Evolutionary conservation across 2,888 invertebrate genomes (phyloP).

Genomic region (Mactromeris polynyma): DNA sequence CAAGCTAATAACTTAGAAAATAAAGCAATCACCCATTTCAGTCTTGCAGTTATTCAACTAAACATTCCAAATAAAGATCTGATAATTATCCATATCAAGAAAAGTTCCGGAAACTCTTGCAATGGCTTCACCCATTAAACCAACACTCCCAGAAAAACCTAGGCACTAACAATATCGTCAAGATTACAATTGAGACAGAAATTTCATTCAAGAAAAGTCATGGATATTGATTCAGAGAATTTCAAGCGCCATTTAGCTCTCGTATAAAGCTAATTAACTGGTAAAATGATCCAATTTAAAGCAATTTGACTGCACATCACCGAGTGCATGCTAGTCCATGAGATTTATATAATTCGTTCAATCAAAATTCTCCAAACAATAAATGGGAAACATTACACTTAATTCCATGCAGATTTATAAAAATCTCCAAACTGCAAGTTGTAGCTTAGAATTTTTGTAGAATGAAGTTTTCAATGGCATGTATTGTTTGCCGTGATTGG

Average conservation of each 20-base stretch:
- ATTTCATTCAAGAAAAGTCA: not conserved
- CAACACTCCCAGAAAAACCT: not conserved
- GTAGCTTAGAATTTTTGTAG: too few relatives aligned
- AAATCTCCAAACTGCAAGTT: too few relatives aligned
- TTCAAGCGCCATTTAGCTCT: not conserved
- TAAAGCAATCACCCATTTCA: not conserved
- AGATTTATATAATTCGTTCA: not conserved
- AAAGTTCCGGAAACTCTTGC: not conserved
- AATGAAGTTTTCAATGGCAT: too few relatives aligned
- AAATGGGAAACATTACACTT: too few relatives aligned
- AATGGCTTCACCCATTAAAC: not conserved
- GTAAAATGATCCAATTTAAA: conserved; percentile 10
- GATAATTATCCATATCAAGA: not conserved
- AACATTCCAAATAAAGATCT: not conserved
- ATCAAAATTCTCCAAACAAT: not conserved
- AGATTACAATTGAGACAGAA: conserved; percentile 1
- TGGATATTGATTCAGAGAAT: not conserved
- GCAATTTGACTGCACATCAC: not conserved
- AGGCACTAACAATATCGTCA: not conserved
- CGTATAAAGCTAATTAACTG: not conserved
- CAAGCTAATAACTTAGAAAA: not conserved
- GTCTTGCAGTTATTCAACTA: not conserved
- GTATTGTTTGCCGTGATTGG: too few relatives aligned
- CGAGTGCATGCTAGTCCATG: not conserved
- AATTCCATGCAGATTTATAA: too few relatives aligned